Percentiles rank a stretch among this genome's conserved stretches.
Conservation (phyloP, 2,888 invertebrate genomes). For the Ptilodon capucinus region DNA sequence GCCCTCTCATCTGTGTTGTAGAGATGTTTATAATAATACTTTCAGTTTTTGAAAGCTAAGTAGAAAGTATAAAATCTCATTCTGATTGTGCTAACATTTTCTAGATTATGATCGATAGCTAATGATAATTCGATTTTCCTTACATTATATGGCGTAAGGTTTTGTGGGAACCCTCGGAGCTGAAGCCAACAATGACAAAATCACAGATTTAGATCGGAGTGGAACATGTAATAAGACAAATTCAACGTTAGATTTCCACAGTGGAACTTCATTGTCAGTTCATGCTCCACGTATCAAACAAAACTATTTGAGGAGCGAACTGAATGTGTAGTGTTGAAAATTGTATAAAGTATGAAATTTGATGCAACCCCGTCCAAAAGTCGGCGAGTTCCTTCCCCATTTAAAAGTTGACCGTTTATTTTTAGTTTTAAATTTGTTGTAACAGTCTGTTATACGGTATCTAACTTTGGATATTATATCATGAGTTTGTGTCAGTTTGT, state of each 20-base stretch:
- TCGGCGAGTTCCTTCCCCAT: slow-evolving; percentile 1
- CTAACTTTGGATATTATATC: background rate
- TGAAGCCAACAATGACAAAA: slow-evolving; percentile 13
- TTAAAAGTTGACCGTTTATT: slow-evolving; percentile 15
- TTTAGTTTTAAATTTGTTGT: slow-evolving; percentile 1
- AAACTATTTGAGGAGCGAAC: slow-evolving; percentile 21
- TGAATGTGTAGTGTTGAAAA: slow-evolving; percentile 20
- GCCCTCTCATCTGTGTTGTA: too few species aligned
- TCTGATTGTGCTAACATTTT: too few species aligned
- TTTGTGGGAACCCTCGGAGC: too few species aligned
- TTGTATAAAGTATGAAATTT: slow-evolving; percentile 27
- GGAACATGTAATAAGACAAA: slow-evolving; percentile 18
- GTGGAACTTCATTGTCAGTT: background rate
- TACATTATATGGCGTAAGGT: too few species aligned
- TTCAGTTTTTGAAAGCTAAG: too few species aligned
- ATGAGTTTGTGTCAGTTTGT: background rate
- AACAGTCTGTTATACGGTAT: background rate
- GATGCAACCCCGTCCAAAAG: slow-evolving; percentile 17
- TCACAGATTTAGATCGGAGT: too few species aligned
- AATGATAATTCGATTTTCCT: too few species aligned
- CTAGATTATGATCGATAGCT: too few species aligned
- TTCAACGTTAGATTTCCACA: slow-evolving; percentile 7
- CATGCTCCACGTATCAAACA: background rate
- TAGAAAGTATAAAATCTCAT: too few species aligned
- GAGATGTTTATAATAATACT: too few species aligned